Evolutionary conservation across 1,140 invertebrate species (phyloP), one percentile per base, ranked within the genome.

Genomic region (Pseudomyrmex pallidus): DNA sequence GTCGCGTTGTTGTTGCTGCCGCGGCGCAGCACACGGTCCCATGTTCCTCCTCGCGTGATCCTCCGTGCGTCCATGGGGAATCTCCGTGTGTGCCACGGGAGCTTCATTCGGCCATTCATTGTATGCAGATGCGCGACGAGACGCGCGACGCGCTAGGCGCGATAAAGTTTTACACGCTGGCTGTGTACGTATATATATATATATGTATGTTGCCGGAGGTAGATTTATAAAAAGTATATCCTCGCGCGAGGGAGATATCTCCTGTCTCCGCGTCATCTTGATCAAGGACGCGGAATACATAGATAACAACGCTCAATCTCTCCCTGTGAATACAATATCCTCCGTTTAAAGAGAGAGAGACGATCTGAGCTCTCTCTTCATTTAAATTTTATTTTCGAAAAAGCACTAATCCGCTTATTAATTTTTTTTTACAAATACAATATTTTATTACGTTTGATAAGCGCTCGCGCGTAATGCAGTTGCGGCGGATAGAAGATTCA

Each of bases 31-130:
- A 13, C 61, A n/a, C n/a, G 13, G 8, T 10, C 20, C 20, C 10
- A 56, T 54, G 57, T 48, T 56, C 13, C 84, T 35, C 5, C 5
- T 35, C 22, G 25, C 35, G 20, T 22, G 52, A 61, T 74, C 52
- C 48, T 44, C 44, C 35, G 22, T 35, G 22, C 50, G 61, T 77
- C 73, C 85, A 35, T 7, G 20, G 61, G 82, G 73, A 77, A 87
- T 80, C 87, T 35, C 35, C 35, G 35, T 77, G 63, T 78, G 63
- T 67, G 67, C 57, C 62, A 85, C 83, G 35, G 57, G 85, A 57
- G 67, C 78, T 73, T 67, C 78, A 66, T 87, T 20, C 84, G 85
- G 72, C 67, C 87, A 85, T 89, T 92, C 90, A 90, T 92, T 92
- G 87, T 89, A 91, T 88, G 84, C 89, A 89, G 87, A 92, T 93